A percentile compares a stretch with the other conserved stretches of the same genome.
Evolutionary conservation across 1,140 invertebrate genomes (phyloP).

Genomic region (Amyelois transitella): DNA sequence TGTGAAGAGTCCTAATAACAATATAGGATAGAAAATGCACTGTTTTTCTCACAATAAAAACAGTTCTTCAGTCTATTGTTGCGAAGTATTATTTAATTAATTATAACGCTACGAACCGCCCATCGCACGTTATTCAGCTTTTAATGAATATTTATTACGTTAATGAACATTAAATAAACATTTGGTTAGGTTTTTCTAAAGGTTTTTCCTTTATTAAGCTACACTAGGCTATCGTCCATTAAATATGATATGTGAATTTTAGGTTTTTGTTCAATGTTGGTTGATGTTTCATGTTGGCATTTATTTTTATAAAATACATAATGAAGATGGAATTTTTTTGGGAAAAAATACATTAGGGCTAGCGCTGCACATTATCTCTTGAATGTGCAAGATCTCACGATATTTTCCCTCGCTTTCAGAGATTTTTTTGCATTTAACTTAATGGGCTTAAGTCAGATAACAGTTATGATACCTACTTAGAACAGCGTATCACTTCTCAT

Average conservation of each 20-base stretch:
- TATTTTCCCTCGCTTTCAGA: too few species aligned
- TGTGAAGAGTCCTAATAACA: too few species aligned
- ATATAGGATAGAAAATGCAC: neutral
- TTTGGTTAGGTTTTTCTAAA: neutral
- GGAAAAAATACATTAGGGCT: too few species aligned
- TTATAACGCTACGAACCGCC: neutral
- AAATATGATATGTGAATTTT: neutral
- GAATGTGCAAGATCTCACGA: too few species aligned
- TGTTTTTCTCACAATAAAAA: neutral
- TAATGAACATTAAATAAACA: neutral
- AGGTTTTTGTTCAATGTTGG: neutral
- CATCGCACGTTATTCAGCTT: neutral
- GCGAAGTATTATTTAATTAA: neutral
- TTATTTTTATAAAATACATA: too few species aligned
- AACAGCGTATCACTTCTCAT: too few species aligned
- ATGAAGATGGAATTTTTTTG: too few species aligned
- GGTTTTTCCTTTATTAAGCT: neutral
- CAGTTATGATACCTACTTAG: too few species aligned
- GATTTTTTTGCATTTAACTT: too few species aligned
- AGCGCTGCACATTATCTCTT: too few species aligned
- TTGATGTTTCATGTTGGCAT: too few species aligned
- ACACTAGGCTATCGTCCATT: neutral
- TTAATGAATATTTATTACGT: neutral
- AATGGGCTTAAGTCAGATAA: too few species aligned
- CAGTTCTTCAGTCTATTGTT: neutral